A percentile compares a stretch with the other conserved stretches of the same genome.
Evolutionary conservation across 2,113 vertebrate genomes (phyloP).

Genomic region (Gymnobelideus leadbeateri): DNA sequence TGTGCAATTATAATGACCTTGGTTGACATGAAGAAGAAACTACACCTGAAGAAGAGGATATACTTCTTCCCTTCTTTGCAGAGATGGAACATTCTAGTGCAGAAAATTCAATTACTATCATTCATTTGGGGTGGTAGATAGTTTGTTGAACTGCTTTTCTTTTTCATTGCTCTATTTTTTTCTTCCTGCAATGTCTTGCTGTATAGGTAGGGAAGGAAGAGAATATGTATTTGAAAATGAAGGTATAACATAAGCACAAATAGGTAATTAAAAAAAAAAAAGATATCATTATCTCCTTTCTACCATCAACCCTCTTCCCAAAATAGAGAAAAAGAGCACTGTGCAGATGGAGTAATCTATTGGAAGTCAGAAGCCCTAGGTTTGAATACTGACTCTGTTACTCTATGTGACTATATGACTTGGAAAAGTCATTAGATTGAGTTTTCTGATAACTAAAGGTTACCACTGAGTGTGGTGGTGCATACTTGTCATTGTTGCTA

Average conservation of each 20-base stretch:
- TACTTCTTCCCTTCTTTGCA: not conserved
- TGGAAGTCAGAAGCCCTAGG: not conserved
- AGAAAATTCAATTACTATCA: not conserved
- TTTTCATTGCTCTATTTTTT: not conserved
- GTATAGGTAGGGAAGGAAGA: not conserved
- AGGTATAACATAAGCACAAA: not conserved
- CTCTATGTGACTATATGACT: not conserved
- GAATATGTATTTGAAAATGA: not conserved
- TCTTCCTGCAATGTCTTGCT: not conserved
- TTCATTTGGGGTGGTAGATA: not conserved
- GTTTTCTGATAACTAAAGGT: not conserved
- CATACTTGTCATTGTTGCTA: not conserved
- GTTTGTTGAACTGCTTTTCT: not conserved
- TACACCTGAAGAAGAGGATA: not conserved
- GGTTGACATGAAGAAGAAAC: not conserved
- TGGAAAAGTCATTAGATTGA: not conserved
- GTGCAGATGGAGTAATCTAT: not conserved
- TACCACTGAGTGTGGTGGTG: not conserved
- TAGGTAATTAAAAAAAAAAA: not conserved
- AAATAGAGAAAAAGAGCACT: not conserved
- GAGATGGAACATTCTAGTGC: not conserved
- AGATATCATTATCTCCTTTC: not conserved
- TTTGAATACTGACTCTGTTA: not conserved
- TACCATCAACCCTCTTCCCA: not conserved
- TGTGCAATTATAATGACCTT: not conserved